Conservation (phyloP, 2,888 invertebrate species). For the Agrenia bidenticulata region DNA sequence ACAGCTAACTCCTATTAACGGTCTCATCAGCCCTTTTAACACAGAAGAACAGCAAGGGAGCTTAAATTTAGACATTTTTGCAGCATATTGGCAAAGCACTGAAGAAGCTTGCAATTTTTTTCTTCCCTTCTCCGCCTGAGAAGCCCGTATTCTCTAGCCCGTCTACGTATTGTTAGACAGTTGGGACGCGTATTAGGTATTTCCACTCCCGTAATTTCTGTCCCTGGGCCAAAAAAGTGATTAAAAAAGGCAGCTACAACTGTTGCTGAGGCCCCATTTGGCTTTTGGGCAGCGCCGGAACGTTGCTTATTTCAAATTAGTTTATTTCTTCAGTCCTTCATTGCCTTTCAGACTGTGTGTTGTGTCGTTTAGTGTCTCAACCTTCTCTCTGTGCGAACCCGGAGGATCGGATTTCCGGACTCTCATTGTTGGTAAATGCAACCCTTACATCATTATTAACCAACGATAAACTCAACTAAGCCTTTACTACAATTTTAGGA, state of each 20-base stretch:
- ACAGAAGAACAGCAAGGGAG: conserved; percentile 14
- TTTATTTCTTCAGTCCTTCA: conserved; percentile 19
- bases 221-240: conserved; percentile 53
- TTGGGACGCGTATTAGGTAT: conserved; percentile 7
- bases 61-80: conserved; percentile 48
- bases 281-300: conserved; percentile 52
- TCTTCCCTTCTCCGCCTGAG: neutral
- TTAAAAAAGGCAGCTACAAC: conserved; percentile 53
- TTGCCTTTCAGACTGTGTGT: neutral
- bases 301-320: conserved; percentile 48
- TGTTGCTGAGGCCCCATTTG: conserved; percentile 53
- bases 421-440: conserved; percentile 20
- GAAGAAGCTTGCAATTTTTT: conserved; percentile 44
- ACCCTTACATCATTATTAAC: no score
- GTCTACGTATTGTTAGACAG: neutral
- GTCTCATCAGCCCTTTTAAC: neutral
- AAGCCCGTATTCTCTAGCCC: neutral
- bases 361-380: conserved; percentile 8
- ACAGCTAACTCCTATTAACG: no score
- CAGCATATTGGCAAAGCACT: conserved; percentile 43
- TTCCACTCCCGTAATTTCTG: conserved; percentile 35
- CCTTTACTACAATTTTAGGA: no score
- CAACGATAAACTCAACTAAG: no score
- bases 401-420: conserved; percentile 3
- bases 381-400: neutral